These are phyloP conservation scores for Turdus rufiventris DNA, from an alignment of 2,113 vertebrate genomes.

Conservation along the genomic window DNA sequence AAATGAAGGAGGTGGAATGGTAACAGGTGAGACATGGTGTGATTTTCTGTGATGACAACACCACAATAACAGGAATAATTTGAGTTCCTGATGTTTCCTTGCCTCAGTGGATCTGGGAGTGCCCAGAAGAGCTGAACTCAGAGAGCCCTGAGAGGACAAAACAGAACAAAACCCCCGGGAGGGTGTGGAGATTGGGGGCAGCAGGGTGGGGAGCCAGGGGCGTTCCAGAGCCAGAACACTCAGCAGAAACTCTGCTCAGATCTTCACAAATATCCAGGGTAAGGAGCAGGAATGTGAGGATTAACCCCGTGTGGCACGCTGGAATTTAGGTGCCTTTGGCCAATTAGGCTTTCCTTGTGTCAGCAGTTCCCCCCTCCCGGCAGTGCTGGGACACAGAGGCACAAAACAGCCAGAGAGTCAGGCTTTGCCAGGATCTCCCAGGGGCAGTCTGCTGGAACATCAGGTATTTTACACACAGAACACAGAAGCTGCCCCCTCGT, in stretches of 20 bases:
- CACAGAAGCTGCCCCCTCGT: neutral
- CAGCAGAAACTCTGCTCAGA: neutral
- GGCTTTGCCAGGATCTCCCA: neutral
- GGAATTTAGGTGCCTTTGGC: slow-evolving; percentile 6
- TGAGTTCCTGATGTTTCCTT: neutral
- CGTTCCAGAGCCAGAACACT: neutral
- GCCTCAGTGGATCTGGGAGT: accelerated
- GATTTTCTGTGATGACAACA: neutral
- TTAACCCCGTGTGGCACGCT: neutral
- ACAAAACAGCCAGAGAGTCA: neutral
- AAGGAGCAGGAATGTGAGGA: neutral
- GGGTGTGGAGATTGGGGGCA: neutral
- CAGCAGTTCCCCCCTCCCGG: neutral
- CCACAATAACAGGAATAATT: accelerated
- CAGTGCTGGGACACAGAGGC: neutral
- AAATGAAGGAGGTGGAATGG: neutral
- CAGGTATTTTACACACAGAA: neutral
- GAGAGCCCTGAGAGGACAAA: neutral
- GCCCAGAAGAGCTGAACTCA: neutral
- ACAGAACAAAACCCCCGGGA: too few relatives aligned
- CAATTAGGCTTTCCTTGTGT: neutral
- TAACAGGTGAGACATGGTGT: neutral
- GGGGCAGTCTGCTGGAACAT: neutral
- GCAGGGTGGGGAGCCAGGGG: neutral
- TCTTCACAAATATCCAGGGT: neutral